Evolutionary conservation across 2,888 invertebrate species (phyloP).

Genomic region (Adelognathus sp.): DNA sequence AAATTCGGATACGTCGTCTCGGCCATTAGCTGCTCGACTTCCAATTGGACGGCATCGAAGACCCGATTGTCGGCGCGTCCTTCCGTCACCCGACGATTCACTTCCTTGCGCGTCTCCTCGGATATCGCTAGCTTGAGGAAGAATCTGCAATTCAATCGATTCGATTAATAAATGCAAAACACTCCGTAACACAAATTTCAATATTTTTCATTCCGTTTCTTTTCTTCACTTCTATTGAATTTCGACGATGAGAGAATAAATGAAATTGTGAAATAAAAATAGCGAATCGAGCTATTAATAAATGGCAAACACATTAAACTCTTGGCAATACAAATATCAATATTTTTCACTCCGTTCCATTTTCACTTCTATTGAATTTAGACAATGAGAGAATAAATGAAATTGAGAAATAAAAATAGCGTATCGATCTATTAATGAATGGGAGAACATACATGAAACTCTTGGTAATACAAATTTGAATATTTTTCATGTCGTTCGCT

Average conservation of each 20-base stretch:
- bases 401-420: too few species aligned
- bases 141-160: slow-evolving; percentile 82
- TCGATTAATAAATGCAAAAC: slow-evolving; percentile 6
- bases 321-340: too few species aligned
- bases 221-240: too few species aligned
- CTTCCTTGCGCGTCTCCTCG: slow-evolving; percentile 90
- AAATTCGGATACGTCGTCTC: slow-evolving; percentile 96
- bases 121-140: slow-evolving; percentile 92
- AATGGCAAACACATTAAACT: too few species aligned
- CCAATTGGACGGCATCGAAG: slow-evolving; percentile 92
- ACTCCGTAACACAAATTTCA: background rate
- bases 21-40: slow-evolving; percentile 92
- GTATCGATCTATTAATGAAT: too few species aligned
- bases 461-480: background rate
- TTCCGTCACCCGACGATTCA: slow-evolving; percentile 89
- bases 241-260: too few species aligned
- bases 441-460: background rate
- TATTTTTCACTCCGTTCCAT: too few species aligned
- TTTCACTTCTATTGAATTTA: too few species aligned
- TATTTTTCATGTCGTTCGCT: background rate
- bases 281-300: too few species aligned
- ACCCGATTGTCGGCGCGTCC: slow-evolving; percentile 88
- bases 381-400: too few species aligned
- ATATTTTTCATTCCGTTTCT: background rate
- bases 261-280: too few species aligned